Percentiles rank a stretch among this genome's conserved stretches.
Evolutionary conservation across 1,140 invertebrate genomes (phyloP).

Genomic region (Pseudobourletiella spinata): DNA sequence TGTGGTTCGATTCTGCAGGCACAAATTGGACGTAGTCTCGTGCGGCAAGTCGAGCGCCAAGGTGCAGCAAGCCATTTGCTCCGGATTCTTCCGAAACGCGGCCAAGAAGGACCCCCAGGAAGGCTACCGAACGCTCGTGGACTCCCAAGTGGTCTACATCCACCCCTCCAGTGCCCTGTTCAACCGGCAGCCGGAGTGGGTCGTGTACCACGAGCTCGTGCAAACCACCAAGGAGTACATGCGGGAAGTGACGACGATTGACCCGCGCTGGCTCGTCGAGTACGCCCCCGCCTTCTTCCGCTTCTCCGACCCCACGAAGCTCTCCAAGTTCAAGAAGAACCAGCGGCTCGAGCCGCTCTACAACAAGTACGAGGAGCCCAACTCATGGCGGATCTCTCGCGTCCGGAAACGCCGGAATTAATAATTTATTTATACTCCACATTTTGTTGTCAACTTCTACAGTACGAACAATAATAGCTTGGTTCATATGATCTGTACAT

Average conservation of each 20-base stretch:
- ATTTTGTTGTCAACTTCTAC: neutral
- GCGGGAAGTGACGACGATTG: slow-evolving; percentile 97
- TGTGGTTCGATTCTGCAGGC: slow-evolving; percentile 50
- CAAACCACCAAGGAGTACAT: slow-evolving; percentile 99
- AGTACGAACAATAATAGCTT: neutral
- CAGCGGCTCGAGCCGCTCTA: slow-evolving; percentile 95
- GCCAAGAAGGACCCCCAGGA: slow-evolving; percentile 99
- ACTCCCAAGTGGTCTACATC: slow-evolving; percentile 97
- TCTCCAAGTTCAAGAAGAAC: slow-evolving; percentile 99
- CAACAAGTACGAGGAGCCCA: slow-evolving; percentile 99
- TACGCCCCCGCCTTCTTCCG: slow-evolving; percentile 99
- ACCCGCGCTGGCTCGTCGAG: slow-evolving; percentile 98
- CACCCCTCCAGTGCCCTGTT: slow-evolving; percentile 97
- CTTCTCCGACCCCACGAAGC: slow-evolving; percentile 96
- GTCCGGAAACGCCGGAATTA: slow-evolving; percentile 82
- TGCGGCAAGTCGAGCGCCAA: slow-evolving; percentile 91
- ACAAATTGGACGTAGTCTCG: slow-evolving; percentile 94
- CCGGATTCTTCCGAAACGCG: slow-evolving; percentile 97
- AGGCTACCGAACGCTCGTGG: slow-evolving; percentile 93
- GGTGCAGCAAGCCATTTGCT: slow-evolving; percentile 97
- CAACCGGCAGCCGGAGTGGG: slow-evolving; percentile 97
- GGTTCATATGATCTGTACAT: neutral
- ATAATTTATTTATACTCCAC: slow-evolving; percentile 27
- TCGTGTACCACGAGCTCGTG: slow-evolving; percentile 97
- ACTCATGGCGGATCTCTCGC: slow-evolving; percentile 96